Conservation (phyloP, 2,888 invertebrate species). For the Xanthorhoe designata region DNA sequence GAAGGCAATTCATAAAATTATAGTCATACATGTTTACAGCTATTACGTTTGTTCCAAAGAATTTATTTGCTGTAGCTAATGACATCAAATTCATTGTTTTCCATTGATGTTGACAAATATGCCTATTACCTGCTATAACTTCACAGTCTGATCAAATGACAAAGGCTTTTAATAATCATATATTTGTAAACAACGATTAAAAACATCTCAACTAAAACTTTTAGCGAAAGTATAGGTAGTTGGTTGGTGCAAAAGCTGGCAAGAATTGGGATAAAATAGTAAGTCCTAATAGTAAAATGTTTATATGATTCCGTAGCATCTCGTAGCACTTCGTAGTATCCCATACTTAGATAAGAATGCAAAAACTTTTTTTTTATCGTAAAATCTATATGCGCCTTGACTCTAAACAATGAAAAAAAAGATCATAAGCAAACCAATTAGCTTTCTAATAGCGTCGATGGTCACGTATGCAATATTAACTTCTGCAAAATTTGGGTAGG, state of each 20-base stretch:
- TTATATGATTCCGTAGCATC: constrained; percentile 9
- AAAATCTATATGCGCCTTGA: no score
- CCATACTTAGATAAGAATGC: not conserved
- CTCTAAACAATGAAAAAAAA: no score
- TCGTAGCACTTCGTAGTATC: constrained; percentile 3
- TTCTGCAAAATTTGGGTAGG: no score
- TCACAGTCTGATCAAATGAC: not conserved
- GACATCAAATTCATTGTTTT: constrained; percentile 45
- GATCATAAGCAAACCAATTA: no score
- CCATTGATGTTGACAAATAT: constrained; percentile 35
- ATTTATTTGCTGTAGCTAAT: constrained; percentile 52
- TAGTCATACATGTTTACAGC: constrained; percentile 51
- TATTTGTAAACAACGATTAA: not conserved
- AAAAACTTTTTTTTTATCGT: no score
- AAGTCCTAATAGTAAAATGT: not conserved
- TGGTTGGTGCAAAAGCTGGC: no score
- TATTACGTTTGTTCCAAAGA: constrained; percentile 56
- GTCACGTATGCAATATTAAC: no score
- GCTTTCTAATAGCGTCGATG: no score
- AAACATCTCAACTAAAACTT: not conserved
- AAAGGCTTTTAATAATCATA: not conserved
- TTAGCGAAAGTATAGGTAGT: no score
- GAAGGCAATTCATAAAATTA: constrained; percentile 57
- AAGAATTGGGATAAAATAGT: no score
- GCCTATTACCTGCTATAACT: constrained; percentile 6